A percentile compares a stretch with the other conserved stretches of the same genome.
Conservation (phyloP, 2,888 invertebrate genomes). For the Melolontha melolontha region DNA sequence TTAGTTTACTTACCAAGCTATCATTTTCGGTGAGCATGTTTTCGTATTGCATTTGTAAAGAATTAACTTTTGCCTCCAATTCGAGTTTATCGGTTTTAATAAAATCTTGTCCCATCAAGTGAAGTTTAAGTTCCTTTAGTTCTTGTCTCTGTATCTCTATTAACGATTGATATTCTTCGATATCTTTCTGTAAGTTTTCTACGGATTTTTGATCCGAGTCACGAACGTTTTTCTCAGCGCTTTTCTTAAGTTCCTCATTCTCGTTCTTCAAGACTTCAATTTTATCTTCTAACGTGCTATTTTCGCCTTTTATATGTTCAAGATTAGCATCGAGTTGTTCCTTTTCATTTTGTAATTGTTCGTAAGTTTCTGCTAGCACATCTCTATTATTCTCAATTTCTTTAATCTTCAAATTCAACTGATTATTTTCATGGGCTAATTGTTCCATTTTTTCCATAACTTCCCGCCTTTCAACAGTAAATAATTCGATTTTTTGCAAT, state of each 20-base stretch:
- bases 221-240: conserved; percentile 27
- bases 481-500: conserved; percentile 76
- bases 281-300: conserved; percentile 54
- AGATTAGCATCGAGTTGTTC: conserved; percentile 66
- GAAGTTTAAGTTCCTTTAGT: conserved; percentile 51
- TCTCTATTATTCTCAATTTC: conserved; percentile 66
- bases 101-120: conserved; percentile 48
- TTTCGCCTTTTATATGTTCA: conserved; percentile 51
- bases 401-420: conserved; percentile 67
- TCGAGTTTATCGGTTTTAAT: conserved; percentile 53
- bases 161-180: conserved; percentile 52
- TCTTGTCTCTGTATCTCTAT: conserved; percentile 54
- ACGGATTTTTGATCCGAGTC: not conserved
- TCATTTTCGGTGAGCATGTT: conserved; percentile 56
- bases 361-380: conserved; percentile 63
- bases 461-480: conserved; percentile 76
- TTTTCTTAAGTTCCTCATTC: conserved; percentile 54
- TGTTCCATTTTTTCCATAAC: conserved; percentile 77
- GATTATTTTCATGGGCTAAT: conserved; percentile 72
- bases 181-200: conserved; percentile 39
- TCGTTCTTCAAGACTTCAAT: conserved; percentile 60
- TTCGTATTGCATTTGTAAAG: conserved; percentile 52
- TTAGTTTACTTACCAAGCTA: conserved; percentile 52
- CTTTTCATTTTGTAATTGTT: conserved; percentile 66
- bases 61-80: conserved; percentile 42